Evolutionary conservation across 92 coral and sea anemone genomes (phyloP), one percentile per base, ranked within the genome.

Genomic region (Metridium senile): DNA sequence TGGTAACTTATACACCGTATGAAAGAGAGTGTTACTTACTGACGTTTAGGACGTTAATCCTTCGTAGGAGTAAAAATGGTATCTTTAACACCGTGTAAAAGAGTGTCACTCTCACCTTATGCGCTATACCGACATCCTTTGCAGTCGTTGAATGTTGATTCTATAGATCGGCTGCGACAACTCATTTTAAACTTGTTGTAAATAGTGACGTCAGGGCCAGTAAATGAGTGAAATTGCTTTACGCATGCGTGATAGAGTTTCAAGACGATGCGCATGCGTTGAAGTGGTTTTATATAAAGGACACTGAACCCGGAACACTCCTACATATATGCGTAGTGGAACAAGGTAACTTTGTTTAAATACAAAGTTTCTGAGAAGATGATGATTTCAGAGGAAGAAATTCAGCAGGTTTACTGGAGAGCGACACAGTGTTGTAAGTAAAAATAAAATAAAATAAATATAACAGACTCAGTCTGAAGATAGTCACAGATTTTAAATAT

Each of bases 381-480:
- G 13, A 39, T 39, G 49, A 39, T 39, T 4, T 39, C 49, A 13
- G 49, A 39, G 63, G 51, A 58, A 4, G 78, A 73, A 1, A 13
- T 73, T 23, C 47, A 73, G 18, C 68, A 73, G 25, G 52, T 22
- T 32, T 73, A 62, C 68, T 73, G 78, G 67, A 73, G 39, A 9
- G 18, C 29, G 1, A 21, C 78, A 0, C 78, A 73, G 21, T 73
- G 78, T 17, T 73, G 78, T 73, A 58, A 73, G 78, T 73, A 71
- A 68, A 11, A n/a, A n/a, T n/a, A n/a, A n/a, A n/a, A n/a, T n/a
- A n/a, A n/a, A n/a, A n/a, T n/a, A n/a, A n/a, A n/a, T n/a, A n/a
- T n/a, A n/a, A n/a, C n/a, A n/a, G n/a, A 39, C 34, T 23, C 74
- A 46, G 26, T n/a, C 22, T 70, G 30, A 17, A 22, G 39, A 33